Evolutionary conservation across 2,888 invertebrate genomes (phyloP).

Genomic region (Apoderus coryli): DNA sequence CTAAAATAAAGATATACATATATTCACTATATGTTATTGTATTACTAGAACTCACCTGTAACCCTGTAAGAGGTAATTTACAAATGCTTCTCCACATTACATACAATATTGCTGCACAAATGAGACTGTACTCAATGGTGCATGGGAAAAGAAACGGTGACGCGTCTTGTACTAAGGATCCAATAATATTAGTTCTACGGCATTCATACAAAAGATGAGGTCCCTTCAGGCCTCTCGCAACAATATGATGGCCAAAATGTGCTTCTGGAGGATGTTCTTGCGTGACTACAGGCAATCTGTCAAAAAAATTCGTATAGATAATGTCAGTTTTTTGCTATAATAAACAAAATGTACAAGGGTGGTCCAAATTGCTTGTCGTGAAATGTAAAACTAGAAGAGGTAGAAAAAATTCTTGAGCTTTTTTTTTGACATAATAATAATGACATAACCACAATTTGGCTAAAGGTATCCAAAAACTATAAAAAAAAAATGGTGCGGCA

Average conservation of each 20-base stretch:
- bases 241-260: slow-evolving; percentile 48
- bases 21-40: no score
- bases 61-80: slow-evolving; percentile 38
- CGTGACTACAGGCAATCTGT: slow-evolving; percentile 24
- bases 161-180: slow-evolving; percentile 41
- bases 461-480: no score
- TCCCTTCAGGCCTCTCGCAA: slow-evolving; percentile 66
- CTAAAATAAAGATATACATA: no score
- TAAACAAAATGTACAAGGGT: no score
- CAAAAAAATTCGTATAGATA: slow-evolving; percentile 4
- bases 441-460: no score
- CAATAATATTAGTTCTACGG: slow-evolving; percentile 78
- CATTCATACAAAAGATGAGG: slow-evolving; percentile 83
- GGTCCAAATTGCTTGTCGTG: no score
- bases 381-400: no score
- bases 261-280: slow-evolving; percentile 28
- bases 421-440: no score
- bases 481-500: no score
- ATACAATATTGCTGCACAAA: slow-evolving; percentile 90
- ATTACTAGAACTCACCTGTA: no score
- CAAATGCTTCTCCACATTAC: slow-evolving; percentile 92
- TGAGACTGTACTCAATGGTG: slow-evolving; percentile 88
- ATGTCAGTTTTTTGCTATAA: no score
- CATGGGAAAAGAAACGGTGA: slow-evolving; percentile 77
- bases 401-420: no score